Percentiles rank a stretch among this genome's conserved stretches.
Evolutionary conservation across 2,113 vertebrate genomes (phyloP).

Genomic region (Stomatorhinus ivindoensis): DNA sequence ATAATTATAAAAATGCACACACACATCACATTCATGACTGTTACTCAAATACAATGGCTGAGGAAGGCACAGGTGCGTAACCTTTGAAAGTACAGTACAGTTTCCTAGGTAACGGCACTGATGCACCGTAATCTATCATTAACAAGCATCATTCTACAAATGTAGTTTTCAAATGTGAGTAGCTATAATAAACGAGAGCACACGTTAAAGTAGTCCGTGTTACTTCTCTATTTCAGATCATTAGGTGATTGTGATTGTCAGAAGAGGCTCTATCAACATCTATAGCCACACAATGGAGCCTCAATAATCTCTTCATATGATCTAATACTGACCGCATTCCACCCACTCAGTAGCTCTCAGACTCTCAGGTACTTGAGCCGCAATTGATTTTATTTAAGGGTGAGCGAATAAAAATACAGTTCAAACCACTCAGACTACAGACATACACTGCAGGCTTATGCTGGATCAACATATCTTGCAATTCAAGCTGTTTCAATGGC

Average conservation of each 20-base stretch:
- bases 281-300: neutral
- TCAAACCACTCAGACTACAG: neutral
- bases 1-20: neutral
- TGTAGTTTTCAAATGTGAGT: neutral
- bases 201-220: neutral
- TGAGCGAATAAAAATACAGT: neutral
- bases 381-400: neutral
- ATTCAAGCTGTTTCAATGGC: neutral
- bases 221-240: neutral
- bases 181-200: neutral
- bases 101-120: neutral
- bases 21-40: neutral
- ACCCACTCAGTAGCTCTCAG: neutral
- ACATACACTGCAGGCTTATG: neutral
- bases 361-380: neutral
- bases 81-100: neutral
- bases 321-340: neutral
- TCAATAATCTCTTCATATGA: neutral
- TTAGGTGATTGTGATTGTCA: neutral
- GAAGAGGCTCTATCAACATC: neutral
- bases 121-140: neutral
- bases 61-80: neutral
- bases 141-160: neutral
- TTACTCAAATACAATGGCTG: neutral
- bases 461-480: neutral